Evolutionary conservation across 2,888 invertebrate species (phyloP), one percentile per base, ranked within the genome.

Genomic region (Tenthredo notha): DNA sequence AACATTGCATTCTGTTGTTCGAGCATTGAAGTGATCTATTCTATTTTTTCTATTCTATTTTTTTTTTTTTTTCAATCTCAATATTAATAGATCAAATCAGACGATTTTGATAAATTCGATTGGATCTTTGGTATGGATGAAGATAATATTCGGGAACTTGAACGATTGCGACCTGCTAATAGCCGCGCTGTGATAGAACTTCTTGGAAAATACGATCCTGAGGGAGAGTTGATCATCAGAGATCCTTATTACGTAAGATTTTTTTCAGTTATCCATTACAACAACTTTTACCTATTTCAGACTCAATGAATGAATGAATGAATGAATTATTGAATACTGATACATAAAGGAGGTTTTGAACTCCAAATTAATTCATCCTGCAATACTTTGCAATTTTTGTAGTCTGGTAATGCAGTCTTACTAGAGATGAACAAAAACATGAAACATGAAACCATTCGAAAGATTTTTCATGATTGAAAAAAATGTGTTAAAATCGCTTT

Each of bases 71-170:
- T 15, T 1, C n/a, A n/a, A n/a, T n/a, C n/a, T 74, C 58, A 37
- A 33, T 54, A 78, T 89, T 72, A 5, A 25, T 61, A 77, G 78
- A 82, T 21, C 92, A 98, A 97, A 95, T 98, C 75, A 95, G 94
- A 95, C 25, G 99, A 99, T 92, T 99, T 98, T 90, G 92, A 94
- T 12, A 94, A 95, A 15, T 99, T 97, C 93, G 97, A 98, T 93
- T 98, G 96, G 92, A 98, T 99, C 89, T 98, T 99, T 94, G 99
- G 98, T 9, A 99, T 99, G 98, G 99, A 99, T 92, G 95, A 97
- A 85, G 96, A 96, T 18, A 99, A 99, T 92, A 98, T 99, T 94
- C 93, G 92, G 9, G 96, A 96, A 88, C 93, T 98, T 84, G 95
- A 95, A 54, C 93, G 94, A 43, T 94, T 95, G 88, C 95, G 96